phyloP scores from a whole-genome alignment of 2,797 vertebrate species.

The Acipenser oxyrinchus region DNA sequence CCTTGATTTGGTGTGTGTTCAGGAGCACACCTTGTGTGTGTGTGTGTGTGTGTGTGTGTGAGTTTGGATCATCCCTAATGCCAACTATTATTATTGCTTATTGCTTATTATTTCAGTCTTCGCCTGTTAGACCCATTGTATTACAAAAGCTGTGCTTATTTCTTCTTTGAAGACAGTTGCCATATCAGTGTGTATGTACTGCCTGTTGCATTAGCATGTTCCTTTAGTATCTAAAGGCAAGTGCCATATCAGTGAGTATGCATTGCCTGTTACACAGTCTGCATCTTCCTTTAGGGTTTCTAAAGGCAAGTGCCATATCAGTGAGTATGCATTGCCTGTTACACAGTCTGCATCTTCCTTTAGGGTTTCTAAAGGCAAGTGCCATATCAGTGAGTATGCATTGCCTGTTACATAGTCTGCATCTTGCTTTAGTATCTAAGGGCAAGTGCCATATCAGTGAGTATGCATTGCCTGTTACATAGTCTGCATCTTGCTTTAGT shows the following conservation, averaged over 20 bases:
- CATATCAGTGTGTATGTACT: conserved; percentile 48
- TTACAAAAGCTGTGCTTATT: conserved; percentile 3
- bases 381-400: conserved; percentile 64
- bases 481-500: conserved; percentile 25
- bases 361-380: conserved; percentile 35
- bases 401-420: conserved; percentile 55
- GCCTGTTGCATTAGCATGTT: conserved; percentile 52
- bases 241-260: conserved; percentile 52
- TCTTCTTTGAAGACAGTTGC: conserved; percentile 41
- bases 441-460: conserved; percentile 47
- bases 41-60: too few species aligned
- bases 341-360: conserved; percentile 33
- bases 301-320: conserved; percentile 57
- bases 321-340: conserved; percentile 54
- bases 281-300: conserved; percentile 18
- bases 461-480: conserved; percentile 63
- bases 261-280: conserved; percentile 53
- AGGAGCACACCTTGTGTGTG: too few species aligned
- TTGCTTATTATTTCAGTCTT: too few species aligned
- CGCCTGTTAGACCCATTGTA: background rate
- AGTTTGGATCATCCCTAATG: too few species aligned
- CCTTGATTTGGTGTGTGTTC: too few species aligned
- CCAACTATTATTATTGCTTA: too few species aligned
- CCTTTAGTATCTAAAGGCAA: conserved; percentile 34
- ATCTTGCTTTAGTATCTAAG: conserved; percentile 12